phyloP scores from a whole-genome alignment of 1,140 invertebrate genomes.

The Brachionus rotundiformis region DNA sequence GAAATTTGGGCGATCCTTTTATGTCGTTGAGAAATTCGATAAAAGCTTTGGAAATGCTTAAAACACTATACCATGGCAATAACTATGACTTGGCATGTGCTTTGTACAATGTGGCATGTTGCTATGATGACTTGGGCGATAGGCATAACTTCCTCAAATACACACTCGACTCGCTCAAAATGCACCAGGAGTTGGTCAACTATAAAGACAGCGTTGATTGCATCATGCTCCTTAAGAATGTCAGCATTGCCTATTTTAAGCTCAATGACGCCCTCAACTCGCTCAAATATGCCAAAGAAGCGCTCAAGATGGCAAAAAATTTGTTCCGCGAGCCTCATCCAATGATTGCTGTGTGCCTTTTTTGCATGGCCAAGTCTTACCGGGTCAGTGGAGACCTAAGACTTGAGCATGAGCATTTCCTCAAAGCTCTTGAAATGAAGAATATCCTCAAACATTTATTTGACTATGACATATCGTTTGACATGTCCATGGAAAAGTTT shows the following conservation, averaged over 20 bases:
- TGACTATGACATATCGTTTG: constrained; percentile 11
- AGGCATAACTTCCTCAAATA: neutral
- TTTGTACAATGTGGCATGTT: constrained; percentile 7
- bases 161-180: neutral
- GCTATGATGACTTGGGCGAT: constrained; percentile 38
- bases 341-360: neutral
- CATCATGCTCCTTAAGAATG: neutral
- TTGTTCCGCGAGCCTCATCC: constrained; percentile 14
- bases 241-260: neutral
- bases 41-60: constrained; percentile 27
- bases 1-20: constrained; percentile 24
- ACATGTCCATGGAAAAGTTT: neutral
- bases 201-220: neutral
- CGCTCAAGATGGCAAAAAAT: constrained; percentile 14
- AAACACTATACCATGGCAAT: neutral
- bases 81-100: neutral
- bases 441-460: constrained; percentile 4
- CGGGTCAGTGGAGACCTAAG: neutral
- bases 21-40: neutral
- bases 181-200: constrained; percentile 3
- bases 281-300: neutral
- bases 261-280: neutral
- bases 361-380: constrained; percentile 8
- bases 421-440: constrained; percentile 35
- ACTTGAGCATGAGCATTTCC: neutral